Conservation (phyloP, 2,113 vertebrate genomes). For the Hippolais icterina region DNA sequence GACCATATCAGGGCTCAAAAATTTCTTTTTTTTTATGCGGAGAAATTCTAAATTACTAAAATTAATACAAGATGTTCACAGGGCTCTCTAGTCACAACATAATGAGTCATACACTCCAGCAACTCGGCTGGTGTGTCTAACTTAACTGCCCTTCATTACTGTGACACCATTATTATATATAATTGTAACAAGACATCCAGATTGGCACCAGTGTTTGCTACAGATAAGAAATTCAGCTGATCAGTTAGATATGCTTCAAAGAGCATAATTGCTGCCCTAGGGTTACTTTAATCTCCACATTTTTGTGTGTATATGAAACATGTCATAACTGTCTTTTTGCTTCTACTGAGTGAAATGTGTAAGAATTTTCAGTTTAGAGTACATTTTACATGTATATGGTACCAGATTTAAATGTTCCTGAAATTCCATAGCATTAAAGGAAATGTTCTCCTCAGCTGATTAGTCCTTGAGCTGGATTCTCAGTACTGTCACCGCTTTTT, state of each 20-base stretch:
- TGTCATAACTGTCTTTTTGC: background rate
- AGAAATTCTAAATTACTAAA: background rate
- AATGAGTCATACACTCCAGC: background rate
- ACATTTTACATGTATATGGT: background rate
- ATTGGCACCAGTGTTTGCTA: background rate
- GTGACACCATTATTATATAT: background rate
- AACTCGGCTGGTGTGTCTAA: background rate
- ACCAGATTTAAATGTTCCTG: background rate
- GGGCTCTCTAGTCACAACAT: background rate
- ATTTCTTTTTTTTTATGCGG: background rate
- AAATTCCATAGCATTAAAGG: background rate
- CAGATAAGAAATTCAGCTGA: slow-evolving; percentile 16
- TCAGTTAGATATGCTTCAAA: slow-evolving; percentile 26
- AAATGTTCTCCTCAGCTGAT: background rate
- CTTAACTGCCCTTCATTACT: background rate
- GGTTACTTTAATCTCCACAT: slow-evolving; percentile 9
- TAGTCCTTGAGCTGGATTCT: background rate
- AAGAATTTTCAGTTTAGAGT: background rate
- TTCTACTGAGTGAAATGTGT: background rate
- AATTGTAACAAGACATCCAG: background rate
- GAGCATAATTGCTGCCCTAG: background rate
- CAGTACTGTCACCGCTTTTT: background rate
- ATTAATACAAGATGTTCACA: slow-evolving; percentile 4
- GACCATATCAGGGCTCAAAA: background rate
- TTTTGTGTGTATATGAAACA: slow-evolving; percentile 3